A percentile compares a stretch with the other conserved stretches of the same genome.
phyloP scores from a whole-genome alignment of 1,140 invertebrate genomes.

The Micrasema minimum region DNA sequence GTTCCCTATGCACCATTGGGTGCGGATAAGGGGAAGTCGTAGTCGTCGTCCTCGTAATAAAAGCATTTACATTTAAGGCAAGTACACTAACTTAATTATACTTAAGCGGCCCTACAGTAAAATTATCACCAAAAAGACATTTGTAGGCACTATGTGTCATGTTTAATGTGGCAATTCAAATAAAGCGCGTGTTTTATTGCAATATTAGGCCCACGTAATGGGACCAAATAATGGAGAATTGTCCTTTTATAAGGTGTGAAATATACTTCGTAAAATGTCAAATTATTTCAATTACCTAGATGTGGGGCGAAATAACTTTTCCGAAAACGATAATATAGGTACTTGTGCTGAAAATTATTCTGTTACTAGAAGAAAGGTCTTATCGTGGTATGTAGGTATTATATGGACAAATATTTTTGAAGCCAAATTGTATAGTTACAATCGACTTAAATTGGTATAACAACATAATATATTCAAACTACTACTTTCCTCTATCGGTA shows the following conservation, averaged over 20 bases:
- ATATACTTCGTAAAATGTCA: conserved; percentile 13
- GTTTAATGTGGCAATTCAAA: conserved; percentile 30
- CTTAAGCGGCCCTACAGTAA: background rate
- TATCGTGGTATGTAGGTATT: too few species aligned
- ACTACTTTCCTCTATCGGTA: too few species aligned
- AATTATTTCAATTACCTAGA: background rate
- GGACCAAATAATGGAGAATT: background rate
- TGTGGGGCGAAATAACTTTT: background rate
- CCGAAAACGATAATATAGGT: background rate
- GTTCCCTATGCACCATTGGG: too few species aligned
- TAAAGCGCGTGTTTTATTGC: conserved; percentile 16
- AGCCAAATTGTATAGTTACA: background rate
- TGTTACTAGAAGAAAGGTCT: background rate
- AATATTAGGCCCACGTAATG: background rate
- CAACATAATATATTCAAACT: background rate
- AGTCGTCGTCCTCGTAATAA: background rate
- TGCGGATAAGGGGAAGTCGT: too few species aligned
- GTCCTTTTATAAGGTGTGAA: background rate
- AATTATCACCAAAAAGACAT: background rate
- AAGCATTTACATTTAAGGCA: background rate
- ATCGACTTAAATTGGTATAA: background rate
- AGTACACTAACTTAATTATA: background rate
- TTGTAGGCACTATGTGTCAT: conserved; percentile 14
- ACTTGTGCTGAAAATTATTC: background rate
- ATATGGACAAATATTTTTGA: background rate